Percentiles rank a stretch among this genome's conserved stretches.
Evolutionary conservation across 2,888 invertebrate species (phyloP).

Genomic region (Blera fallax): DNA sequence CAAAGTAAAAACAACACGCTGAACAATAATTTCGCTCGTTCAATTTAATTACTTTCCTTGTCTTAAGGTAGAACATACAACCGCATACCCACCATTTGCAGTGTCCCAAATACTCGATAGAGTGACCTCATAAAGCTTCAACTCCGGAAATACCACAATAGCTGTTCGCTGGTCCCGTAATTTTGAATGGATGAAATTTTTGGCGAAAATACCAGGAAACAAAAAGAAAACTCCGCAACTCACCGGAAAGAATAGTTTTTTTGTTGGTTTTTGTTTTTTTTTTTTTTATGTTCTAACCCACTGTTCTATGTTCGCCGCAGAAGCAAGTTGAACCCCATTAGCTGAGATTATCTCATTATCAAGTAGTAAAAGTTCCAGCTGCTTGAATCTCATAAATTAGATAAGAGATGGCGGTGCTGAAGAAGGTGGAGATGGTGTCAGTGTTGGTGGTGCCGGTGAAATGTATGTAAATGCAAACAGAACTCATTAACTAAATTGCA

Average conservation of each 20-base stretch:
- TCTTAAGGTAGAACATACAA: constrained; percentile 3
- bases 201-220: neutral
- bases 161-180: constrained; percentile 28
- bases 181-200: constrained; percentile 9
- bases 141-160: neutral
- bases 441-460: neutral
- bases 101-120: neutral
- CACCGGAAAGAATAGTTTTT: constrained; percentile 15
- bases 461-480: constrained; percentile 21
- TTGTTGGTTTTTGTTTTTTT: neutral
- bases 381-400: constrained; percentile 49
- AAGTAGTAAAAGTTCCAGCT: constrained; percentile 54
- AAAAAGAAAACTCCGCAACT: neutral
- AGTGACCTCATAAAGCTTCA: constrained; percentile 8
- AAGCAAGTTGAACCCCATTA: constrained; percentile 35
- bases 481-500: constrained; percentile 62
- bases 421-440: neutral
- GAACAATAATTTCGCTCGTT: neutral
- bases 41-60: constrained; percentile 12
- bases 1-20: neutral
- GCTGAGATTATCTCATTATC: constrained; percentile 49
- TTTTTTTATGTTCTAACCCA: neutral
- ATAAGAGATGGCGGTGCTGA: constrained; percentile 1
- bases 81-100: constrained; percentile 2
- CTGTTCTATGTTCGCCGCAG: neutral